Evolutionary conservation across 2,888 invertebrate species (phyloP).

Genomic region (Andrena flavipes): DNA sequence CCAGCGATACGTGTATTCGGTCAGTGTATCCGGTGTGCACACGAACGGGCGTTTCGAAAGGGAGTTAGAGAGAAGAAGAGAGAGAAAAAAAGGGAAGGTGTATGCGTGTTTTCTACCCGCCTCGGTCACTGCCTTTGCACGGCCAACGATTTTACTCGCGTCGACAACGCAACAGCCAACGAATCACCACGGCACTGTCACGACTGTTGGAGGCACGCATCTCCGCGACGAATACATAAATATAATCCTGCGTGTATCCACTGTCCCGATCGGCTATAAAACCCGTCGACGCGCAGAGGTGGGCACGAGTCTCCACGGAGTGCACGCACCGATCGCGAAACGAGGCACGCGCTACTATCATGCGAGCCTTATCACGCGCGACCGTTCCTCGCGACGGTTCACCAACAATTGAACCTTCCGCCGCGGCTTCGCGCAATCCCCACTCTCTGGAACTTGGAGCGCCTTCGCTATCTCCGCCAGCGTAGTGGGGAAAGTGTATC

Average conservation of each 20-base stretch:
- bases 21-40: slow-evolving; percentile 32
- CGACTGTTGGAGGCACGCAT: slow-evolving; percentile 58
- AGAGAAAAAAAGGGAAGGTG: slow-evolving; percentile 16
- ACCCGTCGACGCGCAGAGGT: background rate
- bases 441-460: slow-evolving; percentile 49
- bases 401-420: slow-evolving; percentile 78
- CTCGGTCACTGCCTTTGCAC: slow-evolving; percentile 52
- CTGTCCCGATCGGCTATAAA: slow-evolving; percentile 12
- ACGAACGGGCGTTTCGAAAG: slow-evolving; percentile 19
- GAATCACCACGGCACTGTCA: slow-evolving; percentile 74
- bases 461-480: slow-evolving; percentile 44
- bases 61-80: slow-evolving; percentile 1
- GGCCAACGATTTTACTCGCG: slow-evolving; percentile 38
- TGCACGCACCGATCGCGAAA: slow-evolving; percentile 57
- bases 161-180: slow-evolving; percentile 61
- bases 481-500: slow-evolving; percentile 40
- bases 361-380: slow-evolving; percentile 65
- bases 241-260: slow-evolving; percentile 23
- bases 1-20: slow-evolving; percentile 1
- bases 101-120: slow-evolving; percentile 8
- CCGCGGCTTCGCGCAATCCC: slow-evolving; percentile 61
- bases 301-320: slow-evolving; percentile 21
- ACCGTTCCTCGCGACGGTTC: slow-evolving; percentile 76
- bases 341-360: slow-evolving; percentile 71
- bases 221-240: slow-evolving; percentile 21